Percentiles rank a stretch among this genome's conserved stretches.
Conservation (phyloP, 2,113 vertebrate genomes). For the Leuciscus idus region DNA sequence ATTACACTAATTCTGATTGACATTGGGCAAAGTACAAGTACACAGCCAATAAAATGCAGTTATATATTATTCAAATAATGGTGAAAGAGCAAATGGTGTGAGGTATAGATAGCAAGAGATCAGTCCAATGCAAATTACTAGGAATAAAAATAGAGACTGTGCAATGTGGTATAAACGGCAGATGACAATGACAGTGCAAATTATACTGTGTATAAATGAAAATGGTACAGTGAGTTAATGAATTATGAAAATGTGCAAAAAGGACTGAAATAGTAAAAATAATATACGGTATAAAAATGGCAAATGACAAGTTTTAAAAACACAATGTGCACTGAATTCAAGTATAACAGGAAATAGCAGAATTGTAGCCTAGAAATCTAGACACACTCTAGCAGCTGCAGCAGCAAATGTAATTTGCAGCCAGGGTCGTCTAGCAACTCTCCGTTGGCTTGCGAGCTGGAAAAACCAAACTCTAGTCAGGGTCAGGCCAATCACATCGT, state of each 20-base stretch:
- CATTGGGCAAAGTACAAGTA: not conserved
- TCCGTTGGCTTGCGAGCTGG: too few relatives aligned
- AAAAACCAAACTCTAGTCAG: too few relatives aligned
- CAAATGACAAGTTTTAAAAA: not conserved
- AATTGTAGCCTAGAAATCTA: too few relatives aligned
- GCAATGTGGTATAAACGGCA: not conserved
- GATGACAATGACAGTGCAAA: not conserved
- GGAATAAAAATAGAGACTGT: not conserved
- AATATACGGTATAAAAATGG: conserved; percentile 1
- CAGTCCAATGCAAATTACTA: not conserved
- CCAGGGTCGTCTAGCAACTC: too few relatives aligned
- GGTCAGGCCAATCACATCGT: too few relatives aligned
- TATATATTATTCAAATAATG: not conserved
- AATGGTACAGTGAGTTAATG: not conserved
- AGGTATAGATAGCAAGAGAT: not conserved
- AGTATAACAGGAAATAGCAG: not conserved
- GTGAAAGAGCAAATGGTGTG: not conserved
- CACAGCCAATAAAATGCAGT: not conserved
- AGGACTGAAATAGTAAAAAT: not conserved
- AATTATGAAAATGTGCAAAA: not conserved
- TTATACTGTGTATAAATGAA: not conserved
- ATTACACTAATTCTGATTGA: not conserved
- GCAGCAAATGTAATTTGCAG: too few relatives aligned
- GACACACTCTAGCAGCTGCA: too few relatives aligned
- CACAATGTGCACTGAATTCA: not conserved